These are phyloP conservation scores for Drosophila neonasuta DNA, from an alignment of 2,888 invertebrate genomes.

Conservation along the genomic window DNA sequence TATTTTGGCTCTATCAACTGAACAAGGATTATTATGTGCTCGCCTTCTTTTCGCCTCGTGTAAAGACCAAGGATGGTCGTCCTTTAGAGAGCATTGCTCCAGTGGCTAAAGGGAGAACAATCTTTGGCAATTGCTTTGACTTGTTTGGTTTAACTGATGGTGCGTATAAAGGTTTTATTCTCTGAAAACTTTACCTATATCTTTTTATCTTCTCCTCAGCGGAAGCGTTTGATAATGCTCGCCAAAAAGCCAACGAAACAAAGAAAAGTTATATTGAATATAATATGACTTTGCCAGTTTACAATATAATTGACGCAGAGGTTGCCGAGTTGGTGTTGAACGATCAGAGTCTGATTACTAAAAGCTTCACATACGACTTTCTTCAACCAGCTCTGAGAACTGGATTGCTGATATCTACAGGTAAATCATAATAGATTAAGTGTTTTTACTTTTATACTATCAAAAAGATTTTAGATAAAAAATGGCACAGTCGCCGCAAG, in stretches of 20 bases:
- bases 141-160: slow-evolving; percentile 49
- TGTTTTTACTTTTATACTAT: too few species aligned
- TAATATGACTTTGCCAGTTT: slow-evolving; percentile 47
- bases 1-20: slow-evolving; percentile 52
- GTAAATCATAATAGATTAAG: slow-evolving; percentile 12
- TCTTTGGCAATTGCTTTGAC: slow-evolving; percentile 78
- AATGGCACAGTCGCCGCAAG: slow-evolving; percentile 78
- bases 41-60: slow-evolving; percentile 59
- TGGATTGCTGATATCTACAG: slow-evolving; percentile 72
- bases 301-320: slow-evolving; percentile 72
- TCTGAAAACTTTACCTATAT: not conserved
- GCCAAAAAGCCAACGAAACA: slow-evolving; percentile 30
- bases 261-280: slow-evolving; percentile 66
- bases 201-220: slow-evolving; percentile 36
- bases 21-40: slow-evolving; percentile 61
- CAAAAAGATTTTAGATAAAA: slow-evolving; percentile 54
- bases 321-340: slow-evolving; percentile 71
- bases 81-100: slow-evolving; percentile 63
- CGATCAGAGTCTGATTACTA: slow-evolving; percentile 68
- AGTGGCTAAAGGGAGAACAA: slow-evolving; percentile 54
- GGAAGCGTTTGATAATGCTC: slow-evolving; percentile 51
- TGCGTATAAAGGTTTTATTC: slow-evolving; percentile 6
- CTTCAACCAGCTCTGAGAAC: slow-evolving; percentile 70
- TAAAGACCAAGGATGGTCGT: slow-evolving; percentile 67
- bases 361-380: slow-evolving; percentile 67